These are phyloP conservation scores for Ceyx erithaca DNA, from an alignment of 2,797 vertebrate species.

Conservation along the genomic window DNA sequence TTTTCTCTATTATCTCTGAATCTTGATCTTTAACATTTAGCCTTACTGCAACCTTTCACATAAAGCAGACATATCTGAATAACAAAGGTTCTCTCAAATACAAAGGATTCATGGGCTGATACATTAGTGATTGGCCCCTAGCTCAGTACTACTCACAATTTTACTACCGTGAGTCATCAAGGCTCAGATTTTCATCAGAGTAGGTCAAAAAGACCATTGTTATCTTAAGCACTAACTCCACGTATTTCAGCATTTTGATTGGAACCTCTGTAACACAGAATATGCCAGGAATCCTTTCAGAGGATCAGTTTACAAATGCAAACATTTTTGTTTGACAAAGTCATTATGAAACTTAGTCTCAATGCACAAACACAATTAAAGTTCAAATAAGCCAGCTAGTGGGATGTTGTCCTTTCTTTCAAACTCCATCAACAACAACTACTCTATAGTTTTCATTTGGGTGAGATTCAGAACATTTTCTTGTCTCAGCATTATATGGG, in stretches of 20 bases:
- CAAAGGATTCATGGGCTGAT: not conserved
- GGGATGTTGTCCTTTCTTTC: not conserved
- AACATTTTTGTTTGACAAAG: not conserved
- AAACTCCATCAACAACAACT: not conserved
- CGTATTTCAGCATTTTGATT: not conserved
- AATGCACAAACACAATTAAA: not conserved
- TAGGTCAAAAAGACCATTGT: not conserved
- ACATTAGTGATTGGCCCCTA: not conserved
- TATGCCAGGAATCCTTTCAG: not conserved
- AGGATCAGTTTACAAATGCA: not conserved
- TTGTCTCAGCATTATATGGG: not conserved
- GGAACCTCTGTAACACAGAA: not conserved
- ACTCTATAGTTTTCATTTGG: not conserved
- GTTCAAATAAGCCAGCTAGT: not conserved
- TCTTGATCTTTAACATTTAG: not conserved
- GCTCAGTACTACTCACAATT: not conserved
- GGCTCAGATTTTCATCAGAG: not conserved
- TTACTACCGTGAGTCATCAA: not conserved
- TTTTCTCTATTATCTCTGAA: not conserved
- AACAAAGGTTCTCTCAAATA: not conserved
- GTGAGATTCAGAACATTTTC: not conserved
- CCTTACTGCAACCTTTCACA: not conserved
- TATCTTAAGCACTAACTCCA: not conserved
- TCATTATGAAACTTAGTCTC: not conserved
- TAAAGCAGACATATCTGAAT: not conserved